Evolutionary conservation across 1,140 invertebrate genomes (phyloP).

Genomic region (Delia radicum): DNA sequence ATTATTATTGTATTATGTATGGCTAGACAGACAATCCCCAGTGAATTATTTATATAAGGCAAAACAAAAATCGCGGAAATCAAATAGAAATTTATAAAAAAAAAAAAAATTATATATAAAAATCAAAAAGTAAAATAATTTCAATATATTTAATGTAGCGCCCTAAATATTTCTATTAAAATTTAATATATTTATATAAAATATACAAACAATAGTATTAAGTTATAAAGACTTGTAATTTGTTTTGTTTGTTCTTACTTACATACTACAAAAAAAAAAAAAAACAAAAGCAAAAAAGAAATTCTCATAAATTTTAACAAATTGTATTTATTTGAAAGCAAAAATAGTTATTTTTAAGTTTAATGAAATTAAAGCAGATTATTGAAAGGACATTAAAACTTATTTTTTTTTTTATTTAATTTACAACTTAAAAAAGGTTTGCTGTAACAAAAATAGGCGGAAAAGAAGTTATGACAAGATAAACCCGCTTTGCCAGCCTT

Average conservation of each 20-base stretch:
- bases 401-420: background rate
- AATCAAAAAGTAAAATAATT: background rate
- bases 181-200: background rate
- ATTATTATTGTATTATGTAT: background rate
- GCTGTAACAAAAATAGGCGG: too few relatives aligned
- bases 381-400: background rate
- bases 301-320: constrained; percentile 5
- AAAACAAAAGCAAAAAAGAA: background rate
- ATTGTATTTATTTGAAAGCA: background rate
- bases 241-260: background rate
- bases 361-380: background rate
- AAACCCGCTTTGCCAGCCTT: too few relatives aligned
- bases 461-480: too few relatives aligned
- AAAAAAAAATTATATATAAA: background rate
- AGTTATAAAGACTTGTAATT: background rate
- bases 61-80: background rate
- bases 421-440: too few relatives aligned
- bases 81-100: background rate
- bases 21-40: background rate
- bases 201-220: background rate
- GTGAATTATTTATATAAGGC: background rate
- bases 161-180: background rate
- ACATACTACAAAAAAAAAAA: background rate
- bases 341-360: background rate
- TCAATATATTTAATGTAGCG: background rate